Evolutionary conservation across 2,113 vertebrate species (phyloP).

Genomic region (Vicugna pacos): DNA sequence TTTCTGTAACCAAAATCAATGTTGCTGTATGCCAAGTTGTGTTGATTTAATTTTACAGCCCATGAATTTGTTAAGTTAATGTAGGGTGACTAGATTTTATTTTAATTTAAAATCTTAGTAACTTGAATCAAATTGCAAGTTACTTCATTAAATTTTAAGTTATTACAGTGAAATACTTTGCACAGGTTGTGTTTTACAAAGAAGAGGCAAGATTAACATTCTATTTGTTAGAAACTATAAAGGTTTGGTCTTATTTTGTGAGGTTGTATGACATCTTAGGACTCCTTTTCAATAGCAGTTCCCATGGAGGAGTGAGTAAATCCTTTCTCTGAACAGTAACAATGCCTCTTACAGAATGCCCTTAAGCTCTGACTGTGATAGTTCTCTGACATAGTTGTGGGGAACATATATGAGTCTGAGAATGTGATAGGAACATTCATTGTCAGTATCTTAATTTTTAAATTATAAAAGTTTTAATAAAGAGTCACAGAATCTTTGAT

Average conservation of each 20-base stretch:
- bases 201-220: slow-evolving; percentile 20
- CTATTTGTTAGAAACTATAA: slow-evolving; percentile 10
- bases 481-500: not conserved
- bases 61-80: slow-evolving; percentile 66
- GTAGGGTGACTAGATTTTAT: slow-evolving; percentile 69
- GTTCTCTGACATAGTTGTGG: not conserved
- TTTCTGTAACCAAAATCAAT: not conserved
- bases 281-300: not conserved
- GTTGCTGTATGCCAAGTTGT: not conserved
- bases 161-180: slow-evolving; percentile 52
- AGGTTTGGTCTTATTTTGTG: slow-evolving; percentile 26
- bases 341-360: not conserved
- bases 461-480: slow-evolving; percentile 6
- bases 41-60: not conserved
- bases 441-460: slow-evolving; percentile 16
- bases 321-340: not conserved
- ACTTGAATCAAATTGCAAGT: slow-evolving; percentile 65
- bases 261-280: not conserved
- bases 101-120: slow-evolving; percentile 64
- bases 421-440: not conserved
- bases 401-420: not conserved
- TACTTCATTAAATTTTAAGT: slow-evolving; percentile 43
- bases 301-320: not conserved
- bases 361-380: not conserved
- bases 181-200: slow-evolving; percentile 39